Conservation (phyloP, 2,113 vertebrate genomes). For the Cyanocitta stelleri region DNA sequence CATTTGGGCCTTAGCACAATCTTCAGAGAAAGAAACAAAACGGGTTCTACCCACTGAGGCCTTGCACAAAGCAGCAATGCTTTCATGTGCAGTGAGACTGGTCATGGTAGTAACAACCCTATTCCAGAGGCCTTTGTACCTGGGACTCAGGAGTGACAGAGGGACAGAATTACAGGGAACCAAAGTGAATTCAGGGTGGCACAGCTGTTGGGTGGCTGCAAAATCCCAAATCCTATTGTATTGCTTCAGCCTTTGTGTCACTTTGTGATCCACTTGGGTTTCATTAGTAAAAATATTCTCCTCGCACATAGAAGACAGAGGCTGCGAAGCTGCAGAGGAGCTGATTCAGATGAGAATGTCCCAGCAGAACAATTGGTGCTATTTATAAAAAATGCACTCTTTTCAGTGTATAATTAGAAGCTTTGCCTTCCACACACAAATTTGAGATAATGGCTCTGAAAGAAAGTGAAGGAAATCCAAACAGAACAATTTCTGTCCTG, state of each 20-base stretch:
- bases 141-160: background rate
- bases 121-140: background rate
- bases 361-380: conserved; percentile 53
- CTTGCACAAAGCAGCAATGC: background rate
- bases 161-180: background rate
- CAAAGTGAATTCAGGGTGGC: background rate
- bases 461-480: conserved; percentile 29
- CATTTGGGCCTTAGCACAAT: background rate
- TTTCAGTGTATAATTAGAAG: conserved; percentile 49
- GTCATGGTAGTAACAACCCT: background rate
- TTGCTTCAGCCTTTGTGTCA: background rate
- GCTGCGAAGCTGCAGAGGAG: background rate
- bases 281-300: background rate
- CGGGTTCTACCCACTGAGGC: background rate
- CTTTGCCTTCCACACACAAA: conserved; percentile 39
- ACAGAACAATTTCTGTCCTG: background rate
- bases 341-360: conserved; percentile 46
- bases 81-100: background rate
- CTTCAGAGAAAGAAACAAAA: background rate
- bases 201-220: background rate
- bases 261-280: background rate
- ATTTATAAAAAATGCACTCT: conserved; percentile 56
- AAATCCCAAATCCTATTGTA: background rate
- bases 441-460: conserved; percentile 26
- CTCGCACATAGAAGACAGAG: background rate